phyloP scores from a whole-genome alignment of 1,140 invertebrate genomes.

The Artemia franciscana region DNA sequence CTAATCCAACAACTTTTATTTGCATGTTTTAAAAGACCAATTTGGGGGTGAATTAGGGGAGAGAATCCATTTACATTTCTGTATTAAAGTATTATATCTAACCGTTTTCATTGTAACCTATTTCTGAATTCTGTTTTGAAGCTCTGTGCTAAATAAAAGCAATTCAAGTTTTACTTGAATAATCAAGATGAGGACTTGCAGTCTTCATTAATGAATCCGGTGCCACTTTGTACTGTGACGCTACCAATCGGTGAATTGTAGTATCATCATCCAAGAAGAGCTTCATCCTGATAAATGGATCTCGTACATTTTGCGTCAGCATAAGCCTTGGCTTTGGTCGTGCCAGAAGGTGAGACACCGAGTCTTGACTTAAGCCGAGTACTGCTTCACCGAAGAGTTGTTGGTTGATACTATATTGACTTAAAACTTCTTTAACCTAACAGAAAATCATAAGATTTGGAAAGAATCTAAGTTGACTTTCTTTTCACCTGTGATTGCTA shows the following conservation, averaged over 20 bases:
- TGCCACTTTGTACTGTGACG: constrained; percentile 89
- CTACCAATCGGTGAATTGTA: constrained; percentile 82
- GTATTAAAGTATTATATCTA: no score
- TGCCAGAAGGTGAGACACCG: constrained; percentile 77
- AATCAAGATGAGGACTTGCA: no score
- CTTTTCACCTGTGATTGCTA: no score
- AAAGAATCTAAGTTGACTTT: no score
- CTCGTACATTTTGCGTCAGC: constrained; percentile 85
- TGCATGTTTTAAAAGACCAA: no score
- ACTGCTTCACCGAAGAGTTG: constrained; percentile 91
- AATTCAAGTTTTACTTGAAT: no score
- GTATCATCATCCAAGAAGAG: constrained; percentile 93
- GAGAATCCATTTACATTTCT: no score
- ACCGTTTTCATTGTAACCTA: no score
- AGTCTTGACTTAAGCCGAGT: constrained; percentile 80
- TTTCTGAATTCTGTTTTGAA: no score
- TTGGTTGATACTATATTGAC: constrained; percentile 94
- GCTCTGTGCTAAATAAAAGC: no score
- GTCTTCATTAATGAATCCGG: constrained; percentile 86
- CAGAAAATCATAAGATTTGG: constrained; percentile 8
- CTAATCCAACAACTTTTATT: no score
- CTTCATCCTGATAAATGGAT: constrained; percentile 93
- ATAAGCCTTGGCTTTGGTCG: constrained; percentile 91
- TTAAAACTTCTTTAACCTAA: constrained; percentile 80
- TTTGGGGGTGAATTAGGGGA: no score